Evolutionary conservation across 1,140 invertebrate genomes (phyloP), one percentile per base, ranked within the genome.

Genomic region (Cherax destructor): DNA sequence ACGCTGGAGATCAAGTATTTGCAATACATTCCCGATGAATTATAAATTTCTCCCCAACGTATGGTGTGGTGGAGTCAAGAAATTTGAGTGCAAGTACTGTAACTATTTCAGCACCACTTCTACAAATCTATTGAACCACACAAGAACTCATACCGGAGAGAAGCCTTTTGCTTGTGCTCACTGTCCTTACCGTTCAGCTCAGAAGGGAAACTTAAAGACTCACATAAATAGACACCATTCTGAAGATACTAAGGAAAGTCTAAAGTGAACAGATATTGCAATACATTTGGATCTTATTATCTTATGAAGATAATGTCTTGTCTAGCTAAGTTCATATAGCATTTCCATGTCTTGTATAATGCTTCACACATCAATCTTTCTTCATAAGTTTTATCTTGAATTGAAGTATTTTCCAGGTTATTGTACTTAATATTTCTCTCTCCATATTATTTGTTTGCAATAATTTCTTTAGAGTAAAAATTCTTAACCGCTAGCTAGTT

Each of bases 51-150:
- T 69, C 81, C 41, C 69, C 81, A 83, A 61, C 47, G n/a, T 52
- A 24, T 86, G 85, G 85, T 78, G n/a, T 86, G 59, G 74, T 78
- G 50, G 59, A 30, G 41, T 86, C 85, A 86, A 86, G 85, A 86
- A 86, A 78, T 86, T 86, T 86, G 85, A 86, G 56, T 86, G 85
- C 85, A 86, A 52, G 74, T 86, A 78, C 85, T 86, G 85, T 50
- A 86, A 74, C 74, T 86, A 86, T 86, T 86, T 86, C 85, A 86
- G 74, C 85, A 78, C 78, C 13, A 86, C 85, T 50, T 86, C 85
- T 24, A 86, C 85, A n/a, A 86, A 86, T 61, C 74, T 86, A 10
- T 77, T 86, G 85, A 86, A 86, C 74, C 85, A 86, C 52, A 52
- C 78, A 50, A 52, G 85, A 86, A 86, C 85, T 49, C 85, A 86